These are phyloP conservation scores for Dendrolimus punctatus DNA, from an alignment of 1,140 invertebrate genomes.

Conservation along the genomic window DNA sequence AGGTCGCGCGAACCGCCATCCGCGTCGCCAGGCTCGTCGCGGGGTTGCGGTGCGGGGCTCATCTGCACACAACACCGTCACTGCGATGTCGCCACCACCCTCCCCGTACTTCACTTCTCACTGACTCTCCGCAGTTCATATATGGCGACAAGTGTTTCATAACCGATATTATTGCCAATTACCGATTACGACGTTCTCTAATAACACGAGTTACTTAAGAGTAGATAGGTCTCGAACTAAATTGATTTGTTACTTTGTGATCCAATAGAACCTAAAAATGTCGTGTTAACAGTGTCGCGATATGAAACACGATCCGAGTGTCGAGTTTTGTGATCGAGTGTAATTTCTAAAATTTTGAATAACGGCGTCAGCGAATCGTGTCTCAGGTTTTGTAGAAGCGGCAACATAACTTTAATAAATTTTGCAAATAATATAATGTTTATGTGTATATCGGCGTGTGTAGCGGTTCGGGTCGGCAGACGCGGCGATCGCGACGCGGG, in stretches of 20 bases:
- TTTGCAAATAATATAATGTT: conserved; percentile 48
- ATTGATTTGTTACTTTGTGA: too few species aligned
- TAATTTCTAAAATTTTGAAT: conserved; percentile 9
- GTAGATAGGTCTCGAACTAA: too few species aligned
- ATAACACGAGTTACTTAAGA: too few species aligned
- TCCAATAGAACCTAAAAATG: too few species aligned
- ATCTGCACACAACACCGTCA: conserved; percentile 73
- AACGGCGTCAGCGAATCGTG: conserved; percentile 39
- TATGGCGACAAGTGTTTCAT: not conserved
- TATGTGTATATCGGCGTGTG: conserved; percentile 36
- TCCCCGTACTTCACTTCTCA: conserved; percentile 64
- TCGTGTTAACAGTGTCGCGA: too few species aligned
- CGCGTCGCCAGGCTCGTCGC: conserved; percentile 70
- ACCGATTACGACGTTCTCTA: not conserved
- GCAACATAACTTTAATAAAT: conserved; percentile 53
- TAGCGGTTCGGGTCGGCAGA: conserved; percentile 42
- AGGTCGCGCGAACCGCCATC: conserved; percentile 73
- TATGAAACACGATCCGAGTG: too few species aligned
- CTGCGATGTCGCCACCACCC: conserved; percentile 54
- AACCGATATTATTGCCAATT: conserved; percentile 6
- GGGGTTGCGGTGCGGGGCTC: conserved; percentile 74
- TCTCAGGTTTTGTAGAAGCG: conserved; percentile 59
- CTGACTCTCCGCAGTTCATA: conserved; percentile 45
- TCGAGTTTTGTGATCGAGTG: not conserved
- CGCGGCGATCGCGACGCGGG: conserved; percentile 45